phyloP scores from a whole-genome alignment of 1,140 invertebrate species.

The Drosophila aff. region DNA sequence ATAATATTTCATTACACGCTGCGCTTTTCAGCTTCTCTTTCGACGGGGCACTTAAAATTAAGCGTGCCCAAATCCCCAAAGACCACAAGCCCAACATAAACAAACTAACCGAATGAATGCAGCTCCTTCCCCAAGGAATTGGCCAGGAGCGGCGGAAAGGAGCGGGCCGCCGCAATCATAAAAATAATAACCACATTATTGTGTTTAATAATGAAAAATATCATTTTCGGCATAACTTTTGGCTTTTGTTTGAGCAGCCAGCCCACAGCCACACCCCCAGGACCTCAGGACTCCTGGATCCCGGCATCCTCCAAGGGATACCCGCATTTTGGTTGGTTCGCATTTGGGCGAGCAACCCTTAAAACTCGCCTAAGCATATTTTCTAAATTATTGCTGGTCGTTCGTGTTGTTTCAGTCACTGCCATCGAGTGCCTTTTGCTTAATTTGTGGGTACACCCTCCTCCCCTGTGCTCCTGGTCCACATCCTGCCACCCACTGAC shows the following conservation, averaged over 20 bases:
- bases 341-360: constrained; percentile 58
- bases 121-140: constrained; percentile 66
- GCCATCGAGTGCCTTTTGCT: constrained; percentile 75
- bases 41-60: constrained; percentile 82
- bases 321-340: constrained; percentile 76
- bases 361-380: constrained; percentile 75
- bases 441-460: constrained; percentile 71
- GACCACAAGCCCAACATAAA: constrained; percentile 82
- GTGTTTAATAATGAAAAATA: constrained; percentile 85
- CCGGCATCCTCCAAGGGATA: constrained; percentile 30
- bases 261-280: constrained; percentile 22
- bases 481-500: constrained; percentile 3
- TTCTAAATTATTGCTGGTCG: constrained; percentile 78
- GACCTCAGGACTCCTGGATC: constrained; percentile 13
- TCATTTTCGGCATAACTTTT: constrained; percentile 82
- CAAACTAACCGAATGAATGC: constrained; percentile 82
- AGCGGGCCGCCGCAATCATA: constrained; percentile 73
- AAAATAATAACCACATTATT: constrained; percentile 85
- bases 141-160: constrained; percentile 15
- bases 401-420: constrained; percentile 33
- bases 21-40: constrained; percentile 58
- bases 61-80: constrained; percentile 83
- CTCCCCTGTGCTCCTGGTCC: neutral
- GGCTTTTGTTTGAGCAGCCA: constrained; percentile 74
- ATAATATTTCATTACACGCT: constrained; percentile 78